Base-by-base conservation (phyloP, 2,797 vertebrate species). In the Lacerta viridis region DNA sequence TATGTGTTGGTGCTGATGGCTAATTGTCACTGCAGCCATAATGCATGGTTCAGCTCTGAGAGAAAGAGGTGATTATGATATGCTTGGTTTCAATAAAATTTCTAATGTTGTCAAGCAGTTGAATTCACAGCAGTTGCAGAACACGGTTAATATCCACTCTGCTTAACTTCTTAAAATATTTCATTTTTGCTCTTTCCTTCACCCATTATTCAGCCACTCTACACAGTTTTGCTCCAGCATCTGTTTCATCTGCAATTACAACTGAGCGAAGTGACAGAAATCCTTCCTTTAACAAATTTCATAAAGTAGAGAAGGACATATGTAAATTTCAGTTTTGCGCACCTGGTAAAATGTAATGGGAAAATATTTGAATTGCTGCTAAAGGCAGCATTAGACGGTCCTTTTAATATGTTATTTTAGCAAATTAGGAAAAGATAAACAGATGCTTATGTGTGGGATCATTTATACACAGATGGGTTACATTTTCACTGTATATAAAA, bases 321-420 rank as follows among this genome's bases (percentile, higher is more conserved):
- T 91, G 68, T 84, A 43, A 82, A 80, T 46, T 89, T 8, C 17
- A 85, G 59, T 17, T 82, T 87, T 64, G 79, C n/a, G 64, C 79
- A 66, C 36, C 79, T 72, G 23, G n/a, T 43, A 81, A 87, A 74
- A 55, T 15, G 29, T 81, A 25, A 15, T 25, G 79, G 36, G 39
- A 75, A 87, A 13, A 17, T 20, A 46, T 87, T 46, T 64, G n/a
- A 64, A 75, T 75, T 27, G 50, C 61, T 69, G 10, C 11, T 69
- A 78, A 83, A 77, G 61, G 66, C 41, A n/a, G 55, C 2, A 7
- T 29, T n/a, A 39, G 33, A 33, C 13, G 3, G 33, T 29, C 27
- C 39, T 39, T 71, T 39, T 80, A 55, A 71, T 71, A 80, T 80
- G 11, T 71, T 23, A 43, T 61, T 59, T 9, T 18, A 72, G 27